Conservation (phyloP, 2,888 invertebrate genomes). For the Thymelicus lineola region DNA sequence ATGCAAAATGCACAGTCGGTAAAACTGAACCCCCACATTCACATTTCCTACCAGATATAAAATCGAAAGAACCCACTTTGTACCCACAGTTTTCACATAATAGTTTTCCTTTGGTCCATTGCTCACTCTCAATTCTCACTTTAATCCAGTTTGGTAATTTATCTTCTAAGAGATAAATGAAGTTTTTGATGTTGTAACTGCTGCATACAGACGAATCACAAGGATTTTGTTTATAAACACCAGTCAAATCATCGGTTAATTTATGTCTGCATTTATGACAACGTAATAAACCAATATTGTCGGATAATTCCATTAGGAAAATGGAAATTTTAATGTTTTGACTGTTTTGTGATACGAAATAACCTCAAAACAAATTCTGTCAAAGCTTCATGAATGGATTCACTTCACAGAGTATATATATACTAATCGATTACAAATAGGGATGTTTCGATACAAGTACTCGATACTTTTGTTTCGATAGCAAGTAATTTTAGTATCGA, state of each 20-base stretch:
- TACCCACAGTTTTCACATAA: slow-evolving; percentile 86
- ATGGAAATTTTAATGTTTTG: background rate
- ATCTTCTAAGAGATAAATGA: slow-evolving; percentile 84
- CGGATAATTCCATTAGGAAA: slow-evolving; percentile 49
- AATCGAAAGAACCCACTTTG: slow-evolving; percentile 88
- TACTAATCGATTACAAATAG: too few relatives aligned
- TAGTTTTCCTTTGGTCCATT: slow-evolving; percentile 89
- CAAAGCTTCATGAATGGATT: too few relatives aligned
- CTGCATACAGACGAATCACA: slow-evolving; percentile 58
- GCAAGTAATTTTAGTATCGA: too few relatives aligned
- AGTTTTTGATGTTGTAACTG: slow-evolving; percentile 63
- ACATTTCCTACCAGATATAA: slow-evolving; percentile 87
- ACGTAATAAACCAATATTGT: slow-evolving; percentile 7
- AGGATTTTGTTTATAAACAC: slow-evolving; percentile 46
- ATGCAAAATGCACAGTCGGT: slow-evolving; percentile 86
- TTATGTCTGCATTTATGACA: slow-evolving; percentile 78
- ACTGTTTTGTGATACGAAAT: background rate
- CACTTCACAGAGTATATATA: too few relatives aligned
- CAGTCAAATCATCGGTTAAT: slow-evolving; percentile 56
- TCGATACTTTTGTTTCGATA: too few relatives aligned
- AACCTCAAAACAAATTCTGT: background rate
- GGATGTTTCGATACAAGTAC: too few relatives aligned
- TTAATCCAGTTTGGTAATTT: slow-evolving; percentile 84
- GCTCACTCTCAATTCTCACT: slow-evolving; percentile 77
- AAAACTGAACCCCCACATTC: slow-evolving; percentile 81